Percentiles rank a stretch among this genome's conserved stretches.
These are phyloP conservation scores for Dendronephthya gigantea DNA, from an alignment of 64 coral and sea anemone species.

Conservation along the genomic window DNA sequence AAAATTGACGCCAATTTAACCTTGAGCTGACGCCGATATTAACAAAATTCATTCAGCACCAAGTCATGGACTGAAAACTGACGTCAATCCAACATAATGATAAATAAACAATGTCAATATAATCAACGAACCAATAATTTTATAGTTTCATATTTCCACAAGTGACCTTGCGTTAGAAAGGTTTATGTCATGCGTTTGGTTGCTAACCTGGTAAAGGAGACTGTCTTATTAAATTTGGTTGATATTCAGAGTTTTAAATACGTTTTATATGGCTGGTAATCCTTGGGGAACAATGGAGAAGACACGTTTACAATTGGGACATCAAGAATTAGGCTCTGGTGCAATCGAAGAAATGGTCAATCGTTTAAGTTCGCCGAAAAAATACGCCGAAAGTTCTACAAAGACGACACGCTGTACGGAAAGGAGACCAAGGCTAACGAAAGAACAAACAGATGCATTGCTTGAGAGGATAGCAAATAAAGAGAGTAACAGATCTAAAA, in stretches of 20 bases:
- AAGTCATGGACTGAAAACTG: too few species aligned
- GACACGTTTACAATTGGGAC: slow-evolving; percentile 62
- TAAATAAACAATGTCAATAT: too few species aligned
- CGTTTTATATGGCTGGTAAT: slow-evolving; percentile 19
- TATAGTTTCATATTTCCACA: too few species aligned
- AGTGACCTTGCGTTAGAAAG: too few species aligned
- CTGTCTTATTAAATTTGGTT: not conserved
- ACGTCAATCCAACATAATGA: too few species aligned
- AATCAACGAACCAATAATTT: too few species aligned
- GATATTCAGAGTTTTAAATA: not conserved
- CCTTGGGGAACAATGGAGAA: slow-evolving; percentile 89
- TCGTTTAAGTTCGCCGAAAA: slow-evolving; percentile 57
- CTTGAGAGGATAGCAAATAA: slow-evolving; percentile 65
- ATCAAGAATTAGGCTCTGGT: slow-evolving; percentile 51
- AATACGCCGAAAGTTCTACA: not conserved
- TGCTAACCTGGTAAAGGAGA: not conserved
- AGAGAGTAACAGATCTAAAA: slow-evolving; percentile 46
- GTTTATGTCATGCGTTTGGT: too few species aligned
- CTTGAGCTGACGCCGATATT: too few species aligned
- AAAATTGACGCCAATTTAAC: too few species aligned
- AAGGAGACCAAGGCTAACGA: slow-evolving; percentile 33
- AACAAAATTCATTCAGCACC: too few species aligned
- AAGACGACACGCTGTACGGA: slow-evolving; percentile 51
- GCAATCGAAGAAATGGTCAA: slow-evolving; percentile 57
- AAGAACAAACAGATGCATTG: slow-evolving; percentile 48